Percentiles rank a stretch among this genome's conserved stretches.
phyloP scores from a whole-genome alignment of 2,797 vertebrate genomes.

The Sebastiscus albofasciatus region DNA sequence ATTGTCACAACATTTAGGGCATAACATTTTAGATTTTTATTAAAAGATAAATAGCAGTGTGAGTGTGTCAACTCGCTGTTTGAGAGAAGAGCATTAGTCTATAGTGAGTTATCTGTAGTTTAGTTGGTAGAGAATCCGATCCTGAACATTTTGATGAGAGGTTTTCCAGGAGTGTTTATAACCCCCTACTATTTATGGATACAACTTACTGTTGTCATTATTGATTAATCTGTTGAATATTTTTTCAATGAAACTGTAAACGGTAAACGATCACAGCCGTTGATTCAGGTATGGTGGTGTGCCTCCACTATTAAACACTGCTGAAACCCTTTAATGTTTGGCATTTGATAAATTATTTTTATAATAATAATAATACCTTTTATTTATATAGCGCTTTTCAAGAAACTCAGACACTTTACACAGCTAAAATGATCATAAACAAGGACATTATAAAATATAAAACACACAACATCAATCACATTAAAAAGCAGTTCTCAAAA shows the following conservation, averaged over 20 bases:
- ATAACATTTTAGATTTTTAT: rapidly evolving
- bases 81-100: too few relatives aligned
- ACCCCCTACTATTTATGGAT: not conserved
- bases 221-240: not conserved
- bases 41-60: not conserved
- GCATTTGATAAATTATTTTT: not conserved
- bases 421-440: too few relatives aligned
- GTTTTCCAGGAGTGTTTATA: not conserved
- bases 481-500: too few relatives aligned
- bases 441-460: too few relatives aligned
- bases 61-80: too few relatives aligned
- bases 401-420: too few relatives aligned
- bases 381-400: too few relatives aligned
- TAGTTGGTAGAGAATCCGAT: not conserved
- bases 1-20: too few relatives aligned
- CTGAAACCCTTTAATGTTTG: not conserved
- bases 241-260: not conserved
- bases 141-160: not conserved
- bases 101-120: not conserved
- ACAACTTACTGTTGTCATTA: not conserved
- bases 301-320: not conserved
- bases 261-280: not conserved
- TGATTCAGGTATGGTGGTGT: not conserved
- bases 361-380: too few relatives aligned
- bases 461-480: too few relatives aligned